phyloP scores from a whole-genome alignment of 37 sponge, comb jelly and placozoan genomes.

The Geodia barretti region DNA sequence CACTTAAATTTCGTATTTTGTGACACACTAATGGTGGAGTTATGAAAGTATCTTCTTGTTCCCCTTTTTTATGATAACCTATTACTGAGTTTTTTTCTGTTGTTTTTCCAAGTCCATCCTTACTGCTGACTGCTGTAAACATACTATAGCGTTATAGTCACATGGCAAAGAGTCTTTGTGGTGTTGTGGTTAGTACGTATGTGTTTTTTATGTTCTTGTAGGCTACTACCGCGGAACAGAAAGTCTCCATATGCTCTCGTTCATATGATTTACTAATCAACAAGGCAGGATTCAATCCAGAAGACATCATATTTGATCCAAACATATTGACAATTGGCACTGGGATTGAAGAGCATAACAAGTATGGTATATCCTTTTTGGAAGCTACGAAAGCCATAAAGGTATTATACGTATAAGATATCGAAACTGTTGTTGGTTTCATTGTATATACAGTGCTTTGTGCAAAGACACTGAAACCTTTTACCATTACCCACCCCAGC shows the following conservation, averaged over 20 bases:
- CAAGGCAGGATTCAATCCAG: conserved; percentile 88
- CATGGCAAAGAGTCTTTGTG: neutral
- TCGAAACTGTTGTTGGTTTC: no score
- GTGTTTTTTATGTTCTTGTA: neutral
- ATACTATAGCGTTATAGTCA: neutral
- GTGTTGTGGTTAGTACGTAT: no score
- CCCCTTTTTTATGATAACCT: no score
- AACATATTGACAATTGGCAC: conserved; percentile 99
- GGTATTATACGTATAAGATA: conserved; percentile 35
- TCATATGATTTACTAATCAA: conserved; percentile 87
- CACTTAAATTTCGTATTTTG: no score
- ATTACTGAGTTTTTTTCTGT: no score
- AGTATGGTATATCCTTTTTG: conserved; percentile 88
- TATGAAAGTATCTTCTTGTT: no score
- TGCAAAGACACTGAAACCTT: no score
- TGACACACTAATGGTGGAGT: no score
- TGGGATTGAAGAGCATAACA: conserved; percentile 95
- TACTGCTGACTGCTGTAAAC: no score
- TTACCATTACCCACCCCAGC: no score
- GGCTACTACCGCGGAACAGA: conserved; percentile 83
- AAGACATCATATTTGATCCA: conserved; percentile 99
- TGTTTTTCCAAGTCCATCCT: neutral
- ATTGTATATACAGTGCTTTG: no score
- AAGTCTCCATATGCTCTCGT: conserved; percentile 84
- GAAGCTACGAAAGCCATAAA: conserved; percentile 86